Evolutionary conservation across 1,140 invertebrate species (phyloP).

Genomic region (Drosophila cardini): DNA sequence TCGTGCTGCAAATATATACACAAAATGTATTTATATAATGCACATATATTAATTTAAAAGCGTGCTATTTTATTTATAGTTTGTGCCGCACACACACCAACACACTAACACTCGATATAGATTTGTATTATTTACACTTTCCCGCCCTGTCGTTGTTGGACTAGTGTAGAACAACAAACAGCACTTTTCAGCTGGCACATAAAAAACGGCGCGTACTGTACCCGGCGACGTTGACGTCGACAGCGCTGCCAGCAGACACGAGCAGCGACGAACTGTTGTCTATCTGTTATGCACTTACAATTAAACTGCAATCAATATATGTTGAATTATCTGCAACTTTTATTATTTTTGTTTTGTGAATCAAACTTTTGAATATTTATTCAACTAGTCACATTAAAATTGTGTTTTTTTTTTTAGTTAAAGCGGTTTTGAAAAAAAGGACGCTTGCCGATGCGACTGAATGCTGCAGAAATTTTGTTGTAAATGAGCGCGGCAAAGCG

Average conservation of each 20-base stretch:
- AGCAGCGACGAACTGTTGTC: slow-evolving; percentile 26
- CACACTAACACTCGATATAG: slow-evolving; percentile 2
- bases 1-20: slow-evolving; percentile 43
- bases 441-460: slow-evolving; percentile 35
- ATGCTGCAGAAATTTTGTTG: slow-evolving; percentile 41
- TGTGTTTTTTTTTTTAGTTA: not conserved
- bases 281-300: slow-evolving; percentile 43
- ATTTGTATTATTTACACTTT: slow-evolving; percentile 60
- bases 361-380: not conserved
- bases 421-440: slow-evolving; percentile 25
- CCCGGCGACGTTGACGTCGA: slow-evolving; percentile 53
- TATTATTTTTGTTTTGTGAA: not conserved
- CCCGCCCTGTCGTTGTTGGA: slow-evolving; percentile 27
- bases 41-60: slow-evolving; percentile 23
- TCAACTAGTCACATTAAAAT: slow-evolving; percentile 28
- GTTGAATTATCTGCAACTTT: not conserved
- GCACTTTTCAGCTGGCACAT: slow-evolving; percentile 50
- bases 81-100: slow-evolving; percentile 30
- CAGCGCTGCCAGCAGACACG: slow-evolving; percentile 20
- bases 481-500: slow-evolving; percentile 55
- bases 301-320: slow-evolving; percentile 11
- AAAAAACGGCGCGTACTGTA: slow-evolving; percentile 61
- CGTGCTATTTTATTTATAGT: slow-evolving; percentile 74
- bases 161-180: slow-evolving; percentile 19
- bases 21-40: slow-evolving; percentile 35